Evolutionary conservation across 2,113 vertebrate species (phyloP).

Genomic region (Megalops atlanticus): DNA sequence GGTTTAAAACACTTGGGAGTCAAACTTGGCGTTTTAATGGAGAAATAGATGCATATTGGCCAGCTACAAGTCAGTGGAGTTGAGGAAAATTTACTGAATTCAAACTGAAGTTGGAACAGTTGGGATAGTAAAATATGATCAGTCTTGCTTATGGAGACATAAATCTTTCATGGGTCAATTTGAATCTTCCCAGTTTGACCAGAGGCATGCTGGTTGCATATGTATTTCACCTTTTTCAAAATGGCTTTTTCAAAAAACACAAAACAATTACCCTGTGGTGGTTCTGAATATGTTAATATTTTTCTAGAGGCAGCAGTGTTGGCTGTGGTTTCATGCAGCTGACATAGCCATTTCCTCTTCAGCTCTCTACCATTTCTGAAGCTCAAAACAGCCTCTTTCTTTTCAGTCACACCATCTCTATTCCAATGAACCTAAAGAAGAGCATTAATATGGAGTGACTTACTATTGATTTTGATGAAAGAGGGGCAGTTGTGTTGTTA

Average conservation of each 20-base stretch:
- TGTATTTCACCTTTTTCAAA: too few species aligned
- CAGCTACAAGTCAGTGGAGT: not conserved
- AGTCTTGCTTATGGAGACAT: not conserved
- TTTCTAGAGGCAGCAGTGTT: not conserved
- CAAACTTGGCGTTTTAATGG: not conserved
- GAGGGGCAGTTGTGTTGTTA: not conserved
- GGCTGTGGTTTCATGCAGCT: not conserved
- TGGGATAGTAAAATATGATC: not conserved
- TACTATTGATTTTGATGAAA: not conserved
- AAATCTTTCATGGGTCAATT: not conserved
- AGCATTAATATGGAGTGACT: not conserved
- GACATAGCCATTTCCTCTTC: not conserved
- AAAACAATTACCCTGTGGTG: not conserved
- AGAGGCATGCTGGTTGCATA: not conserved
- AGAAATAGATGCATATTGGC: not conserved
- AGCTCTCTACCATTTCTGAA: not conserved
- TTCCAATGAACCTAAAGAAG: not conserved
- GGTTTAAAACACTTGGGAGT: not conserved
- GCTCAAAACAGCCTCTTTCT: not conserved
- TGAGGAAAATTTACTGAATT: not conserved
- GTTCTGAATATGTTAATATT: not conserved
- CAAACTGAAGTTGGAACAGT: slow-evolving; percentile 4
- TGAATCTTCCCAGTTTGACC: not conserved
- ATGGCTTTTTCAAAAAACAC: too few species aligned
- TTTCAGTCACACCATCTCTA: not conserved